These are phyloP conservation scores for Hydrotaea cyrtoneurina DNA, from an alignment of 2,888 invertebrate species.

Conservation along the genomic window DNA sequence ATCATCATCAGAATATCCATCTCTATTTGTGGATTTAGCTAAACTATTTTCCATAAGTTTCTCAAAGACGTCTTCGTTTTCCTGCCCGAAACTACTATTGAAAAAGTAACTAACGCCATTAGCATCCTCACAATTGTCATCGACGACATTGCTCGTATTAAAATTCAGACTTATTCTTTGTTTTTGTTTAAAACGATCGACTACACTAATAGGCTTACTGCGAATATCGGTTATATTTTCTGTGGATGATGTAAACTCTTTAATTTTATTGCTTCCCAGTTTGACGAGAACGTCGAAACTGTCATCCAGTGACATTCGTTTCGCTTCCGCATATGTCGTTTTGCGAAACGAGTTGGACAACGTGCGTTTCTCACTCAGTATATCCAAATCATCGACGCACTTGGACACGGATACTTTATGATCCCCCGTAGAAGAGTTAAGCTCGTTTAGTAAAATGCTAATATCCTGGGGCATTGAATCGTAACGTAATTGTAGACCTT, in stretches of 20 bases:
- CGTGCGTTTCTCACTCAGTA: constrained; percentile 71
- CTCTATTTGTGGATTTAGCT: constrained; percentile 22
- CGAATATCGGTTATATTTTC: constrained; percentile 32
- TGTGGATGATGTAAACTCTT: constrained; percentile 15
- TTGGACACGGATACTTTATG: neutral
- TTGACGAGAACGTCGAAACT: constrained; percentile 75
- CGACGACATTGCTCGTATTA: neutral
- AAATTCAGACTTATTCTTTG: constrained; percentile 62
- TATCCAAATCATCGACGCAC: constrained; percentile 72
- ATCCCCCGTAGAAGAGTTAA: neutral
- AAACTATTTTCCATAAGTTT: constrained; percentile 82
- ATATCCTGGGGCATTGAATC: constrained; percentile 70
- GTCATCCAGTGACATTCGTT: constrained; percentile 74
- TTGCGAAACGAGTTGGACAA: constrained; percentile 68
- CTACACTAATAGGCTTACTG: constrained; percentile 59
- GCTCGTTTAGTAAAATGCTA: constrained; percentile 67
- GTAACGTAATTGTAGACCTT: constrained; percentile 74
- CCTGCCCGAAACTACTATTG: constrained; percentile 78
- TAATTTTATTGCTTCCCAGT: constrained; percentile 49
- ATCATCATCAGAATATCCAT: constrained; percentile 22
- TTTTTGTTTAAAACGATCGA: constrained; percentile 73
- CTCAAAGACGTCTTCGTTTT: constrained; percentile 84
- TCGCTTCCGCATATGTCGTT: constrained; percentile 57
- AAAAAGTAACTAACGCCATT: constrained; percentile 82
- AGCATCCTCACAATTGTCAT: constrained; percentile 37